Evolutionary conservation across 2,888 invertebrate genomes (phyloP), one percentile per base, ranked within the genome.

Genomic region (Busseola fusca): DNA sequence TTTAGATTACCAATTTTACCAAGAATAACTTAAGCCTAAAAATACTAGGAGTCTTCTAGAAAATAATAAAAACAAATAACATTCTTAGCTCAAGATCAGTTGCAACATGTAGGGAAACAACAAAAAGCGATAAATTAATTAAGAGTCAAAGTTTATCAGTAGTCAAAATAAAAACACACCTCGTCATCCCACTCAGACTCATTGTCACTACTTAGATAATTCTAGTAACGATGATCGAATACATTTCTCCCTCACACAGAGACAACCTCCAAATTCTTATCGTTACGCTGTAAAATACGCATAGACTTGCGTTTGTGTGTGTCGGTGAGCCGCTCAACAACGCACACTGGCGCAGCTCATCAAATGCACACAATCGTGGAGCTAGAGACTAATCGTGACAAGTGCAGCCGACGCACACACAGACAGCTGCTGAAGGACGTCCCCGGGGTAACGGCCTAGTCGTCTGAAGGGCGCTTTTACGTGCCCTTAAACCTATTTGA

Each of bases 401-500:
- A 75, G 67, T 85, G 84, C 85, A 87, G 82, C 72, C 65, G n/a
- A 76, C 50, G 59, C 72, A 77, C 78, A 80, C 81, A 70, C 72
- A 25, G 14, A 65, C 67, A 63, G 42, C 12, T 10, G n/a, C 63
- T 74, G 73, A 83, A 85, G 84, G 83, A 80, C 82, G 78, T 73
- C 79, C 84, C 67, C 78, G 81, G 87, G 80, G 80, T 87, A 84
- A 85, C 74, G 86, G 71, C 84, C 87, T 81, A 66, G 57, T 66
- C 69, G 86, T 88, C 88, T 89, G 88, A 86, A 89, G 88, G 88
- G 86, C 86, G 76, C 70, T 78, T 81, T 81, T 75, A 76, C 78
- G 69, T 77, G 79, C 85, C 86, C 86, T 86, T 78, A 83, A 71
- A 82, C 78, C 75, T 78, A 75, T 80, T 70, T 78, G 76, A 73